Conservation (phyloP, 2,888 invertebrate species). For the Dynastes maya region DNA sequence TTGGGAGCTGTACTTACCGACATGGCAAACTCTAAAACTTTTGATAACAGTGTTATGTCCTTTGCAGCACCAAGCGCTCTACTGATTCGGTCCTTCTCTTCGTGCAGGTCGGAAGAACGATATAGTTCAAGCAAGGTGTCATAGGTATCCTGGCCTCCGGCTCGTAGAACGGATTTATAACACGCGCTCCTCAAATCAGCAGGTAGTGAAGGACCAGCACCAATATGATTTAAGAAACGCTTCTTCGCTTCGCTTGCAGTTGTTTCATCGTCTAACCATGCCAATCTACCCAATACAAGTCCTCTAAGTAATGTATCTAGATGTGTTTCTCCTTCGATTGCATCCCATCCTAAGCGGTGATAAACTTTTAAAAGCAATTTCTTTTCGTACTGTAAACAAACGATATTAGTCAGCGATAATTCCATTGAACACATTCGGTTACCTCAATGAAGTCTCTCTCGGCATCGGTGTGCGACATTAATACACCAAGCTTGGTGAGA, state of each 20-base stretch:
- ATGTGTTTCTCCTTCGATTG: conserved; percentile 85
- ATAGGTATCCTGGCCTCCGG: conserved; percentile 81
- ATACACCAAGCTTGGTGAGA: conserved; percentile 80
- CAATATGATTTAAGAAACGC: conserved; percentile 80
- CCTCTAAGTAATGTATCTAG: conserved; percentile 89
- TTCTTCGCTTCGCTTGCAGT: conserved; percentile 84
- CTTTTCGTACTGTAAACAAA: conserved; percentile 75
- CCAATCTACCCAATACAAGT: conserved; percentile 87
- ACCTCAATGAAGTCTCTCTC: conserved; percentile 79
- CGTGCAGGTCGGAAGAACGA: conserved; percentile 89
- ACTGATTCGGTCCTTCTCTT: conserved; percentile 94
- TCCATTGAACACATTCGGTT: conserved; percentile 19
- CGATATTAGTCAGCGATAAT: neutral
- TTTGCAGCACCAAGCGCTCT: conserved; percentile 87
- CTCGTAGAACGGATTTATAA: conserved; percentile 85
- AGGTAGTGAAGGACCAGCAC: conserved; percentile 76
- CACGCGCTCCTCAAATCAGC: conserved; percentile 93
- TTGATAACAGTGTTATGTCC: conserved; percentile 80
- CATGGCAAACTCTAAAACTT: conserved; percentile 84
- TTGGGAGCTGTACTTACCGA: conserved; percentile 56
- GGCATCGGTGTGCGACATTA: conserved; percentile 86
- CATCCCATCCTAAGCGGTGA: conserved; percentile 88
- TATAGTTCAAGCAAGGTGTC: conserved; percentile 86
- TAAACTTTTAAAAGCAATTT: conserved; percentile 83
- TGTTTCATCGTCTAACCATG: conserved; percentile 85